Conservation (phyloP, 2,113 vertebrate genomes). For the Odocoileus hemionus region DNA sequence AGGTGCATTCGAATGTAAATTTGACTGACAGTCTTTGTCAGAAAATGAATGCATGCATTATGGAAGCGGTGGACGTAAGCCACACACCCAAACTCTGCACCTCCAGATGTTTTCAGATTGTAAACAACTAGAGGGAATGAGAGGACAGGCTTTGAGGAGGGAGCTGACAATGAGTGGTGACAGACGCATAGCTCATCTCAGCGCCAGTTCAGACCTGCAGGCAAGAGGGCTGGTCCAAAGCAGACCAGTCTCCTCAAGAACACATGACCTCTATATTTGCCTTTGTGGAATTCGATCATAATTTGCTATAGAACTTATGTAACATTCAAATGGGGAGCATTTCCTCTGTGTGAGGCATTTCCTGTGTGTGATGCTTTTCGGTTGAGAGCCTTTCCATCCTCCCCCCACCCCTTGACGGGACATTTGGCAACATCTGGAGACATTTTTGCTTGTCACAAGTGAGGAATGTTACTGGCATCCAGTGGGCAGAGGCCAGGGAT, state of each 20-base stretch:
- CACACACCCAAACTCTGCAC: not conserved
- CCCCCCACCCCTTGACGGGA: not conserved
- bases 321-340: not conserved
- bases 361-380: not conserved
- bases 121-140: not conserved
- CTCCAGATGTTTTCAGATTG: slow-evolving; percentile 27
- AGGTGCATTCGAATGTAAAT: not conserved
- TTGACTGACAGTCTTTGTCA: not conserved
- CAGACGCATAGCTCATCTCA: not conserved
- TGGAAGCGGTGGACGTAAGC: not conserved
- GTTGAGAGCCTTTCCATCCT: not conserved
- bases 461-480: not conserved
- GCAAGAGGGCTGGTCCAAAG: not conserved
- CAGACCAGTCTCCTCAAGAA: not conserved
- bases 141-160: not conserved
- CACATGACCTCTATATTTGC: not conserved
- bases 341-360: not conserved
- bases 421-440: not conserved
- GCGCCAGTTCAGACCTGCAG: not conserved
- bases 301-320: not conserved
- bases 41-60: not conserved
- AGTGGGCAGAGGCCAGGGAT: not conserved
- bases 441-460: not conserved
- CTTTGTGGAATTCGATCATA: not conserved
- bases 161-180: not conserved